These are phyloP conservation scores for Xenus cinereus DNA, from an alignment of 2,113 vertebrate genomes.

Conservation along the genomic window DNA sequence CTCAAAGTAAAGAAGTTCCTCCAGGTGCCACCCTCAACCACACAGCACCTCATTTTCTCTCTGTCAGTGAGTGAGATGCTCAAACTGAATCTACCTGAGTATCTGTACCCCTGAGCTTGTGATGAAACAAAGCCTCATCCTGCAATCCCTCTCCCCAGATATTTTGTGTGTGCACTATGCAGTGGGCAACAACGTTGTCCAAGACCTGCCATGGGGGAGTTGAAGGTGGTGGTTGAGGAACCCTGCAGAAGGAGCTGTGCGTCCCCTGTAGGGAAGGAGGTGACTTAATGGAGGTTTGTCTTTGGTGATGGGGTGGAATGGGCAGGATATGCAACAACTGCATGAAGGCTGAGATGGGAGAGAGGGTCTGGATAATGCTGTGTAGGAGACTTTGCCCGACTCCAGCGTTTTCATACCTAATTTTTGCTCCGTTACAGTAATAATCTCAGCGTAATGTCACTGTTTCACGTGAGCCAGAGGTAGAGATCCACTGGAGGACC, in stretches of 20 bases:
- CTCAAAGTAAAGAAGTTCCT: too few species aligned
- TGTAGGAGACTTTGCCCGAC: not conserved
- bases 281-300: not conserved
- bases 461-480: accelerated
- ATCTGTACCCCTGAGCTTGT: not conserved
- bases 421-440: not conserved
- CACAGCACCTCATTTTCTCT: not conserved
- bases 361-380: not conserved
- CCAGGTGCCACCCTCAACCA: not conserved
- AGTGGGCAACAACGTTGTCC: not conserved
- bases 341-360: not conserved
- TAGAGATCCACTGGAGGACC: not conserved
- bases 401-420: accelerated
- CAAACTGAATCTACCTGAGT: too few species aligned
- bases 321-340: not conserved
- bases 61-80: not conserved
- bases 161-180: not conserved
- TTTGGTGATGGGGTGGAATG: not conserved
- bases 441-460: not conserved
- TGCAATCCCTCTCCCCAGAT: not conserved
- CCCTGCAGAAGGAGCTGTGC: not conserved
- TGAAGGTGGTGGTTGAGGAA: not conserved
- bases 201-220: not conserved
- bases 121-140: not conserved
- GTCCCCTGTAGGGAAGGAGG: not conserved